Evolutionary conservation across 2,888 invertebrate species (phyloP).

Genomic region (Conistra vaccinii): DNA sequence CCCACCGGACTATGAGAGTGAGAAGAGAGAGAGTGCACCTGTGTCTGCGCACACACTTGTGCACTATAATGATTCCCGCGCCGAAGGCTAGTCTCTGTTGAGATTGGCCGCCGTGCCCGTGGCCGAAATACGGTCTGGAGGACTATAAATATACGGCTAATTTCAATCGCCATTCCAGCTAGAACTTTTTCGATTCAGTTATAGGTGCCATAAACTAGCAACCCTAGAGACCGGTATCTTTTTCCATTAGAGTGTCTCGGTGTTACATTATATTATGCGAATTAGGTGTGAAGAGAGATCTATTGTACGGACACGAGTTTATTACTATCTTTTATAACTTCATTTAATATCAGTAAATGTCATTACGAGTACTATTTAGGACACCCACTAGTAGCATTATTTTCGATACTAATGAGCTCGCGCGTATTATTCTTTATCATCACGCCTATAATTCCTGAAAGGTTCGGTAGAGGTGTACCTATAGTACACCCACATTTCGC

Average conservation of each 20-base stretch:
- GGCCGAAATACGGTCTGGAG: no score
- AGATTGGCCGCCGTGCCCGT: no score
- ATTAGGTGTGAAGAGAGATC: neutral
- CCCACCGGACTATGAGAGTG: no score
- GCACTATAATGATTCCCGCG: no score
- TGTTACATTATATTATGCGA: neutral
- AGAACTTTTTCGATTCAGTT: neutral
- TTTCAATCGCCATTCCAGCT: neutral
- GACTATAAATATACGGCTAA: no score
- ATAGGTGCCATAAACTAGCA: neutral
- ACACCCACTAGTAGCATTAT: neutral
- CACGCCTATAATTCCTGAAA: no score
- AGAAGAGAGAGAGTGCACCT: no score
- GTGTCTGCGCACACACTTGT: no score
- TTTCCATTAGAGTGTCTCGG: neutral
- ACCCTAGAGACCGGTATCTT: neutral
- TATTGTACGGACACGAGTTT: neutral
- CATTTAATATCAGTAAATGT: neutral
- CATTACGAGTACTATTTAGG: neutral
- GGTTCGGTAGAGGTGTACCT: no score
- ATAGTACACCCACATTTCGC: no score
- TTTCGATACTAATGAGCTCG: slow-evolving; percentile 1
- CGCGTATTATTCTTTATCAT: neutral
- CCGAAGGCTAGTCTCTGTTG: no score
- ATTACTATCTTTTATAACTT: neutral